Base-by-base conservation (phyloP, 1,140 invertebrate genomes). In the Pachypeltis micranthus region DNA sequence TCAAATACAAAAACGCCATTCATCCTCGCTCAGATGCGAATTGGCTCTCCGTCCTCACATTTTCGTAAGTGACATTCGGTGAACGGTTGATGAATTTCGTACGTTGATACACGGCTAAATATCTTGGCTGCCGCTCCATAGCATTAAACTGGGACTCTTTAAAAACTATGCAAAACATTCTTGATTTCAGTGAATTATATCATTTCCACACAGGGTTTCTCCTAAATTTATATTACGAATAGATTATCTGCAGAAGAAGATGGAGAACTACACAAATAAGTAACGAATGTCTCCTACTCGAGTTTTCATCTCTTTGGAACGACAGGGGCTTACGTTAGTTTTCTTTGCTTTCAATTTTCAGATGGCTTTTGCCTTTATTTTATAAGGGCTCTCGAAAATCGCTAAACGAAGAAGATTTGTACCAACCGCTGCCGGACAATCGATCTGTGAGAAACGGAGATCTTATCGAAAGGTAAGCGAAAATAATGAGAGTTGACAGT, bases 351-450 rank as follows among this genome's bases (percentile, higher is more conserved):
- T n/a, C n/a, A n/a, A n/a, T n/a, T 63, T 65, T 28, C 28, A 61
- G 61, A 16, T 67, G 63, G 67, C 62, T 62, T 2, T 24, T 65
- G 19, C 47, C 44, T 10, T 2, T 66, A 10, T 67, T 67, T 29
- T 56, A 34, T 16, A 31, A 59, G 29, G 67, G 63, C 24, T 31
- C 51, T 21, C 64, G 63, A 29, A 63, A 65, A 63, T 63, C 66
- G 10, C 29, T 68, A 29, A 61, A 61, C 29, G 58, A 62, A 14
- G 73, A 79, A 39, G 86, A 88, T 74, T 76, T 90, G 19, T 86
- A 82, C 68, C 78, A 79, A 62, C 80, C 83, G 16, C 77, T 85
- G 61, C 79, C 81, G 64, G 80, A 83, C 68, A 80, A 85, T 67
- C 73, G 71, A 34, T 81, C 82, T 2, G 72, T 76, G 67, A 63